phyloP scores from a whole-genome alignment of 30 jellyfish, hydroid and myxozoan genomes.

The Aurelia sp. region DNA sequence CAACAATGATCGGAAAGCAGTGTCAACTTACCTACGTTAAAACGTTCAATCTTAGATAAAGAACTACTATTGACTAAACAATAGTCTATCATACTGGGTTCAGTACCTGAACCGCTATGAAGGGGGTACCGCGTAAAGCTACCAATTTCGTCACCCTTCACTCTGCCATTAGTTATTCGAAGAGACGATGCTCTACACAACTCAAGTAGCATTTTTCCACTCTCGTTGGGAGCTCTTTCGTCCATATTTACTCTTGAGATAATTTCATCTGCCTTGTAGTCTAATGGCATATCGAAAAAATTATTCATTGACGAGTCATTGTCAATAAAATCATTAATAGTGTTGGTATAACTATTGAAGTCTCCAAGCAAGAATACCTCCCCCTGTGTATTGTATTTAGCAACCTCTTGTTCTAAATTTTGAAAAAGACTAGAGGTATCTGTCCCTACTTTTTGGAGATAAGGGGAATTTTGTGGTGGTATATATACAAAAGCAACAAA shows the following conservation, averaged over 20 bases:
- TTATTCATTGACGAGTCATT: not conserved
- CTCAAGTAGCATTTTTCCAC: constrained; percentile 13
- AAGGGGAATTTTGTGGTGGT: constrained; percentile 23
- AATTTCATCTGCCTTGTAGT: not conserved
- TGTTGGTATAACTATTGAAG: not conserved
- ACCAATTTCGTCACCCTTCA: not conserved
- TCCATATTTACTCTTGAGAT: not conserved
- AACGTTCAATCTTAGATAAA: not conserved
- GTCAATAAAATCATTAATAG: constrained; percentile 1
- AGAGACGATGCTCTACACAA: not conserved
- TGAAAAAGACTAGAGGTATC: not conserved
- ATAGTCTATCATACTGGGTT: not conserved
- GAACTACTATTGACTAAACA: not conserved
- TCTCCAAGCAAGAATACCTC: not conserved
- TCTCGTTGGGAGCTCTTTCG: constrained; percentile 21
- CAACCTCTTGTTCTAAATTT: constrained; percentile 22
- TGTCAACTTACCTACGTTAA: not conserved
- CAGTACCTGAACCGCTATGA: not conserved
- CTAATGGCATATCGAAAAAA: not conserved
- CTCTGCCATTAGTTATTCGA: not conserved
- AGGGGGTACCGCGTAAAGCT: not conserved
- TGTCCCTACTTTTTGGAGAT: constrained; percentile 1
- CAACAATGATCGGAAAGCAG: constrained; percentile 17
- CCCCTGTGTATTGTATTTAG: constrained; percentile 5
- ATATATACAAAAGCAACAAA: constrained; percentile 11